Percentiles rank a stretch among this genome's conserved stretches.
Conservation (phyloP, 2,113 vertebrate genomes). For the Leiothrix lutea region DNA sequence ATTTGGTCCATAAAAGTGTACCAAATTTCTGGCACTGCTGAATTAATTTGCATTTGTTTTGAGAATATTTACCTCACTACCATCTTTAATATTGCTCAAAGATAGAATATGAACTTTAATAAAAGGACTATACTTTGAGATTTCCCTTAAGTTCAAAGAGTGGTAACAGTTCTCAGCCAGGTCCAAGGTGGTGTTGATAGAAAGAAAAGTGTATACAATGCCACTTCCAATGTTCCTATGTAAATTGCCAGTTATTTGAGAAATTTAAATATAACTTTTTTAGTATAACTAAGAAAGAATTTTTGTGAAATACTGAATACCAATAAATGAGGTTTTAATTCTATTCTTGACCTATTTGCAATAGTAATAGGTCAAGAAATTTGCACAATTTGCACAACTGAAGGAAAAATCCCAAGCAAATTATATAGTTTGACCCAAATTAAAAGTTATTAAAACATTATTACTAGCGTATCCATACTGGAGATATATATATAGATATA, state of each 20-base stretch:
- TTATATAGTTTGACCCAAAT: not conserved
- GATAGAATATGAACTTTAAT: not conserved
- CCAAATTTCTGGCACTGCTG: not conserved
- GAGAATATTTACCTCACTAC: not conserved
- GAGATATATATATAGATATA: not conserved
- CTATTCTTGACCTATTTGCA: not conserved
- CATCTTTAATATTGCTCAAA: not conserved
- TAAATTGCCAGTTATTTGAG: not conserved
- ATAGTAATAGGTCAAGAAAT: not conserved
- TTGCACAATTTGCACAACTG: too few relatives aligned
- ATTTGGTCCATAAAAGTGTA: not conserved
- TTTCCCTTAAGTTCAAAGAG: not conserved
- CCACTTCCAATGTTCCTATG: not conserved
- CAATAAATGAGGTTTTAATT: not conserved
- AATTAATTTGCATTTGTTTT: not conserved
- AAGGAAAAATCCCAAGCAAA: not conserved
- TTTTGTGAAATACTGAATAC: not conserved
- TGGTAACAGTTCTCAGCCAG: not conserved
- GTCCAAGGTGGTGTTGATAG: not conserved
- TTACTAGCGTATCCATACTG: not conserved
- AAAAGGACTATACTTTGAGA: not conserved
- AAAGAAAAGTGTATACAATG: not conserved
- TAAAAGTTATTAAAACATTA: not conserved
- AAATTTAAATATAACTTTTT: not conserved
- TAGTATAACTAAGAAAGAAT: not conserved